Evolutionary conservation across 2,888 invertebrate species (phyloP).

Genomic region (Osmoderma eremita): DNA sequence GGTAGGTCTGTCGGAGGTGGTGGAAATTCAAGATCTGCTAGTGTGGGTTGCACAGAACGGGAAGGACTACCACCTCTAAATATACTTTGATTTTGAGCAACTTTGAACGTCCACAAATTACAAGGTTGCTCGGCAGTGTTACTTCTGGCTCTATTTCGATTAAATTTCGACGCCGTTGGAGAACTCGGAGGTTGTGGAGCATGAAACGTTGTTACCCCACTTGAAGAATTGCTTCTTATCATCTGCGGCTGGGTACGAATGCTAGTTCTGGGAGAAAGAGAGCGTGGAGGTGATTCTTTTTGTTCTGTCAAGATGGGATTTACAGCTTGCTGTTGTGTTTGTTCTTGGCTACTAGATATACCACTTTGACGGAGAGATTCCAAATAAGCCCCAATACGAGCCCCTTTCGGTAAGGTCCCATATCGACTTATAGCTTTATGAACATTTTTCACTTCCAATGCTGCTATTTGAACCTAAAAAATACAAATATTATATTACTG

Average conservation of each 20-base stretch:
- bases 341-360: slow-evolving; percentile 58
- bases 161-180: slow-evolving; percentile 71
- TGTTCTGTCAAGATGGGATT: slow-evolving; percentile 57
- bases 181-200: slow-evolving; percentile 68
- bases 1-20: slow-evolving; percentile 85
- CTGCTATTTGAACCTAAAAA: slow-evolving; percentile 80
- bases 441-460: slow-evolving; percentile 95
- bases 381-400: slow-evolving; percentile 94
- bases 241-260: slow-evolving; percentile 79
- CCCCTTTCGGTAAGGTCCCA: slow-evolving; percentile 96
- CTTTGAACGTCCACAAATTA: slow-evolving; percentile 62
- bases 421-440: slow-evolving; percentile 94
- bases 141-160: slow-evolving; percentile 65
- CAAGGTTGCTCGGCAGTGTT: slow-evolving; percentile 61
- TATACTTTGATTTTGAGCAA: slow-evolving; percentile 59
- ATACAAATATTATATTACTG: too few species aligned
- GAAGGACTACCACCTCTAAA: slow-evolving; percentile 76
- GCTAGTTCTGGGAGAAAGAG: slow-evolving; percentile 74
- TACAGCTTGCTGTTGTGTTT: slow-evolving; percentile 48
- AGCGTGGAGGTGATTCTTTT: slow-evolving; percentile 61
- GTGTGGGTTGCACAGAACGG: slow-evolving; percentile 75
- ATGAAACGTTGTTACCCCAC: slow-evolving; percentile 77
- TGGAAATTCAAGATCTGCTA: slow-evolving; percentile 88
- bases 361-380: slow-evolving; percentile 91
- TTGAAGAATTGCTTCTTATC: slow-evolving; percentile 90